Base-by-base conservation (phyloP, 2,888 invertebrate species). In the Sarcophaga carnaria region DNA sequence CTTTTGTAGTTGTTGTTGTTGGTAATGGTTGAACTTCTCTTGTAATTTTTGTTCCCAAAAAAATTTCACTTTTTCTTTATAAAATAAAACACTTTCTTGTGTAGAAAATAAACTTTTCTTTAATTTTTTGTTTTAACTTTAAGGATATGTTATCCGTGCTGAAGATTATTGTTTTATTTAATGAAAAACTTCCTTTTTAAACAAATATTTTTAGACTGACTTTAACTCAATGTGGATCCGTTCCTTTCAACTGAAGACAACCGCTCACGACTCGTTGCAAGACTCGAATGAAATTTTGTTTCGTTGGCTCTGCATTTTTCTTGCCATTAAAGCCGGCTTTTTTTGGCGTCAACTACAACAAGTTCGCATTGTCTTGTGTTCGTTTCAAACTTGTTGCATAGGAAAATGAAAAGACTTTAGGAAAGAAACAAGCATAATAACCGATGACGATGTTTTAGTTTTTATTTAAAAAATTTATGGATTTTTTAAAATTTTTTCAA, bases 191-290 rank as follows among this genome's bases (percentile, higher is more conserved):
- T 79, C 75, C 74, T 78, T 80, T 37, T 77, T 3, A 59, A 80
- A 54, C n/a, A 63, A 59, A 37, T 54, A 78, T 27, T 77, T 12
- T 17, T 37, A 37, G 75, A 63, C 67, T 79, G 62, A 67, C n/a
- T 54, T 54, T 54, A 54, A 54, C 54, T 54, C 4, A 37, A 37
- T 37, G 8, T 69, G 20, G 74, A 83, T 74, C 75, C 79, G 78
- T 66, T 80, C 62, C 22, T 54, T 10, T 62, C 62, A 88, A 87
- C 54, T 67, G 27, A 87, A 87, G 88, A 90, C 90, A 90, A 91
- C 91, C 91, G 89, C 87, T 90, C 90, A 89, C 91, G 91, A 92
- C 90, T 89, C 90, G 90, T 90, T 90, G 90, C 91, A 90, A 91
- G 90, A 90, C 90, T 91, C 91, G 90, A 92, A 92, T 92, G 91